Base-by-base conservation (phyloP, 2,113 vertebrate genomes). In the Perca schrenkii region DNA sequence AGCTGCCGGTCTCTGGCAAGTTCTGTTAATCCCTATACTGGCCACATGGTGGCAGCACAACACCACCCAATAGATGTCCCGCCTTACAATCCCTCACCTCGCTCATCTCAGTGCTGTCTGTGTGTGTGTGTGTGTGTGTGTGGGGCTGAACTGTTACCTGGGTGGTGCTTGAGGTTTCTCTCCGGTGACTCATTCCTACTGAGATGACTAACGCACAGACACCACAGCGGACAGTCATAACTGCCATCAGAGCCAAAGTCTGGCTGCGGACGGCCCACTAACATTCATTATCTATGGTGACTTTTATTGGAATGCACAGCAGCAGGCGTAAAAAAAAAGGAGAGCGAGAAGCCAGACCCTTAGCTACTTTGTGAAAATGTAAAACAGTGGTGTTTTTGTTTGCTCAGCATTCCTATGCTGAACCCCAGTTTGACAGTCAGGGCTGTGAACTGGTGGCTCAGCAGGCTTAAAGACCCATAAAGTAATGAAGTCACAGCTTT, bases 121-220 rank as follows among this genome's bases (percentile, higher is more conserved):
- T 71, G 64, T 68, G 67, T 52, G 34, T 71, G 74, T 6, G 3
- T 58, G 46, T 34, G 15, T 71, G 25, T 70, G 50, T 54, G 8
- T 62, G 73, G 57, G 75, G 50, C 57, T 75, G 36, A 86, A 50
- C 66, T 49, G 83, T 88, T 83, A 90, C 87, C 86, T 89, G 87
- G 81, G 84, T 89, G 91, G 91, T 83, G 86, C 85, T 85, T 81
- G 82, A 81, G 88, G 89, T 89, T 91, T 90, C 72, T 74, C 80
- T 82, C 60, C 22, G 12, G 82, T 94, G 92, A 94, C 90, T 93
- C 87, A 93, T 82, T 92, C 87, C 82, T 91, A 69, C 89, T 86
- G 79, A 72, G 72, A 86, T 91, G 89, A 94, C 89, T 89, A 87
- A 91, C 76, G 50, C 74, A 53, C 58, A 92, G 77, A 83, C 89